These are phyloP conservation scores for Holothuria leucospilota DNA, from an alignment of 53 echinoderm and acorn worm species.

Conservation along the genomic window DNA sequence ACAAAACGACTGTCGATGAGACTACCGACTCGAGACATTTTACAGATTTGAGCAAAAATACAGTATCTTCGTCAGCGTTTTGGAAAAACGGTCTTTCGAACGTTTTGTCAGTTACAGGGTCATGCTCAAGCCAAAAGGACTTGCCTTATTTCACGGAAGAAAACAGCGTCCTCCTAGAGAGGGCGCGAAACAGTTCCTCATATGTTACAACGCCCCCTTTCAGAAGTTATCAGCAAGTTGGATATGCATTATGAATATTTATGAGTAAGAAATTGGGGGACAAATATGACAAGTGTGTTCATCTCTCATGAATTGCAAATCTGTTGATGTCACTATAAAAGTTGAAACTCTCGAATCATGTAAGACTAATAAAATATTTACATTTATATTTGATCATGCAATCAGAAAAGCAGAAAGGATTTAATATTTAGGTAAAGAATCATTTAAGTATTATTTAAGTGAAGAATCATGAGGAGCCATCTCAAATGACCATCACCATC, in stretches of 20 bases:
- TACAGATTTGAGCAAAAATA: slow-evolving; percentile 49
- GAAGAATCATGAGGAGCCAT: no score
- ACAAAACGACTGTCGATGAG: slow-evolving; percentile 39
- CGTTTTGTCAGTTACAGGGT: slow-evolving; percentile 36
- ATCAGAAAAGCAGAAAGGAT: no score
- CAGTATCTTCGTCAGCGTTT: slow-evolving; percentile 36
- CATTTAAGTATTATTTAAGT: no score
- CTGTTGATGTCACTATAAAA: no score
- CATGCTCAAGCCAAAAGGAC: slow-evolving; percentile 42
- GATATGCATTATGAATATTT: slow-evolving; percentile 33
- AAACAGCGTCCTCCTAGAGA: slow-evolving; percentile 28
- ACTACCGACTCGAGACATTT: slow-evolving; percentile 47
- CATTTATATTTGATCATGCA: no score
- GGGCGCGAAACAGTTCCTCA: slow-evolving; percentile 8
- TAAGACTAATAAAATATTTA: no score
- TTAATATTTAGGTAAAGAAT: no score
- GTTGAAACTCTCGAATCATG: no score
- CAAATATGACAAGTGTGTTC: no score
- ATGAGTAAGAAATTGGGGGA: no score
- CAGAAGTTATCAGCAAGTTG: slow-evolving; percentile 47
- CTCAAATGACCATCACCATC: no score
- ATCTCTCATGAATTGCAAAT: no score
- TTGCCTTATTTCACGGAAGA: slow-evolving; percentile 27
- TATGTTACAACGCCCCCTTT: slow-evolving; percentile 34
- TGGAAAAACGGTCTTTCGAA: slow-evolving; percentile 51